Evolutionary conservation across 2,113 vertebrate genomes (phyloP).

Genomic region (rat (Rattus norvegicus)): GRCr8 NC_086021.1:34805001-34805500

Average conservation of each 20-base stretch:
- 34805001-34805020: background rate
- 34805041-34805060: background rate
- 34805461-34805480: background rate
- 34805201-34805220: background rate
- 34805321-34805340: background rate
- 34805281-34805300: background rate
- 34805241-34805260: background rate
- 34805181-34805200: background rate
- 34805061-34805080: background rate
- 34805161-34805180: background rate
- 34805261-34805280: background rate
- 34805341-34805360: background rate
- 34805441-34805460: background rate
- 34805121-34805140: background rate
- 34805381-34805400: constrained; percentile 3
- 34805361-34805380: constrained; percentile 10
- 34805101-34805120: background rate
- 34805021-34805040: background rate
- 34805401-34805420: background rate
- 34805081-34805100: background rate
- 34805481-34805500: background rate
- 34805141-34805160: background rate
- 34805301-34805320: background rate
- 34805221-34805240: background rate
- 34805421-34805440: background rate